Evolutionary conservation across 2,797 vertebrate species (phyloP), one percentile per base, ranked within the genome.

Genomic region (Enteromius mattozi): DNA sequence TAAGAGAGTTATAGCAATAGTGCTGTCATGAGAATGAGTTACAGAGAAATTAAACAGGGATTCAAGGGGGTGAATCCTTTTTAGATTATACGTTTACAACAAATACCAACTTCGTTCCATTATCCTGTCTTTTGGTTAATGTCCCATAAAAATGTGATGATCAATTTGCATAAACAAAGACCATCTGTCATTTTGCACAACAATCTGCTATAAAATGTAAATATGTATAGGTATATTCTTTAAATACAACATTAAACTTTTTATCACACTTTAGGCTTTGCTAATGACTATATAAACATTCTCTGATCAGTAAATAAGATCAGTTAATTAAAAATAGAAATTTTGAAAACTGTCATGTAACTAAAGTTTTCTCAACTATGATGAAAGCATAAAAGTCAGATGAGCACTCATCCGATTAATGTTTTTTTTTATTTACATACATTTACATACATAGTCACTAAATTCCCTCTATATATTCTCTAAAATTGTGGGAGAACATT

Each of bases 301-400:
- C 42, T 30, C 42, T 5, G 47, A 17, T 3, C 24, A 71, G n/a
- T 47, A 47, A 71, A n/a, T 82, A 13, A 70, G 59, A 70, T 54
- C 56, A n/a, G n/a, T 9, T 24, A 3, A 10, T 82, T 51, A 72
- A 66, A 76, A 77, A 21, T 49, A 37, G 14, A 21, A 12, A 56
- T 59, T 71, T 30, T 61, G 45, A 47, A 78, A 68, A 65, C 45
- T 70, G 30, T 59, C 19, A 49, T 40, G 17, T 68, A 24, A 42
- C 27, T 19, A 13, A 74, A n/a, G 19, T 72, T 59, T 86, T 74
- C 45, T 65, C 30, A n/a, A 24, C 14, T 35, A 72, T 45, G 45
- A 77, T 81, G 69, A 78, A 72, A 65, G 66, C 76, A 19, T 13
- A 61, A 27, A 4, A 59, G 14, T 17, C 56, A 33, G 14, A 21